Percentiles rank a stretch among this genome's conserved stretches.
Evolutionary conservation across 2,113 vertebrate genomes (phyloP).

Genomic region (Geococcyx californianus): DNA sequence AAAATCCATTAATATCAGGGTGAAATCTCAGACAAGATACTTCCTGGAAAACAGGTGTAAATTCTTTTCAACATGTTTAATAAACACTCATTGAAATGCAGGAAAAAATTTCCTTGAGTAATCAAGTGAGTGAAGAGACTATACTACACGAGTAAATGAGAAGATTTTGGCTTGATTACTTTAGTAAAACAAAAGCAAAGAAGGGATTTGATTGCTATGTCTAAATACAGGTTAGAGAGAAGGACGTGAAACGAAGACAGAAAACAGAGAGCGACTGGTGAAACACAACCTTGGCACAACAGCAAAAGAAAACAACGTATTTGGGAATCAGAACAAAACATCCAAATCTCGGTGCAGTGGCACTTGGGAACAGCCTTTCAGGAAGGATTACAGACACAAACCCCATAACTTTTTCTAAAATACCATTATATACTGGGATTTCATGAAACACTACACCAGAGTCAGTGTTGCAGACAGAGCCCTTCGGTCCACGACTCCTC

Average conservation of each 20-base stretch:
- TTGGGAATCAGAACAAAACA: not conserved
- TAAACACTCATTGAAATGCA: conserved; percentile 3
- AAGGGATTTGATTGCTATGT: not conserved
- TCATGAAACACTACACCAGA: not conserved
- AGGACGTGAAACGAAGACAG: not conserved
- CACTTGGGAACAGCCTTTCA: not conserved
- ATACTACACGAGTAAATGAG: not conserved
- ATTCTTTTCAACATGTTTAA: not conserved
- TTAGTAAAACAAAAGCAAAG: not conserved
- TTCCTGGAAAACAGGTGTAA: not conserved
- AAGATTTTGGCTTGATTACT: not conserved
- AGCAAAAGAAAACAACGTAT: not conserved
- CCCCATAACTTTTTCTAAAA: not conserved
- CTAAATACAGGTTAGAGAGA: not conserved
- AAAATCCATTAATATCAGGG: not conserved
- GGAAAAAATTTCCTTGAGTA: not conserved
- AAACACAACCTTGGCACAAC: not conserved
- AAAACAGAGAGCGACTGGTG: not conserved
- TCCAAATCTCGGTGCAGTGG: not conserved
- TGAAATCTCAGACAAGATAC: not conserved
- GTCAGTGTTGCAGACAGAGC: not conserved
- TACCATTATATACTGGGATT: not conserved
- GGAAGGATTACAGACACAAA: not conserved
- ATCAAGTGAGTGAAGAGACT: not conserved
- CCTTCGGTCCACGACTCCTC: not conserved